These are phyloP conservation scores for Carollia perspicillata DNA, from an alignment of 2,113 vertebrate species.

Conservation along the genomic window DNA sequence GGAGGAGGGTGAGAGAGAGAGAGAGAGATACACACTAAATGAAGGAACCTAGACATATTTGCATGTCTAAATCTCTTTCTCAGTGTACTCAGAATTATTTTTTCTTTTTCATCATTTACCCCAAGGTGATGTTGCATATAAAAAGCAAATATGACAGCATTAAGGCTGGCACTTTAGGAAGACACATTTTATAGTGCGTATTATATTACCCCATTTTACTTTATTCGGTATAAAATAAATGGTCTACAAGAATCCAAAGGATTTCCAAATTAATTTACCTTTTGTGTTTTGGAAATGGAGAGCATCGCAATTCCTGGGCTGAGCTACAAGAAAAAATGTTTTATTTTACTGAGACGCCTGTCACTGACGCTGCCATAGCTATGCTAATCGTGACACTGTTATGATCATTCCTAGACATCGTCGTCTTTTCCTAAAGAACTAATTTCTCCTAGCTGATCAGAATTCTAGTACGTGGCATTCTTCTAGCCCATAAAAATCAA, in stretches of 20 bases:
- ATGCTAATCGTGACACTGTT: background rate
- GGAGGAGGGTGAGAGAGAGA: background rate
- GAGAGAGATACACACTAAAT: background rate
- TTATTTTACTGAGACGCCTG: background rate
- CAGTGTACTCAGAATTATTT: slow-evolving; percentile 4
- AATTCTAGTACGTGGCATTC: background rate
- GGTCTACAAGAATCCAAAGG: background rate
- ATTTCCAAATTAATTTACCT: slow-evolving; percentile 23
- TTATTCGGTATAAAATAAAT: slow-evolving; percentile 43
- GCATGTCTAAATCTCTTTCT: slow-evolving; percentile 22
- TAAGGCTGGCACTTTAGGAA: slow-evolving; percentile 22
- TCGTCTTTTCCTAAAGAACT: background rate
- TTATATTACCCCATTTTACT: slow-evolving; percentile 17
- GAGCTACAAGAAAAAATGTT: background rate
- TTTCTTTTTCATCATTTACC: slow-evolving; percentile 50
- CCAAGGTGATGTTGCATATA: background rate
- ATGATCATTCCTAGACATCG: background rate
- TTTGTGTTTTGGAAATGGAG: background rate
- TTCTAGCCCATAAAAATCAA: background rate
- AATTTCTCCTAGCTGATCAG: background rate
- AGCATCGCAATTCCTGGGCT: background rate
- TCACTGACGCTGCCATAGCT: background rate
- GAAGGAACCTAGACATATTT: background rate
- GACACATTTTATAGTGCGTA: background rate
- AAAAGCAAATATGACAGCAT: slow-evolving; percentile 43